Percentiles rank a stretch among this genome's conserved stretches.
These are phyloP conservation scores for Pomacea maculata DNA, from an alignment of 1,140 invertebrate species.

Conservation along the genomic window DNA sequence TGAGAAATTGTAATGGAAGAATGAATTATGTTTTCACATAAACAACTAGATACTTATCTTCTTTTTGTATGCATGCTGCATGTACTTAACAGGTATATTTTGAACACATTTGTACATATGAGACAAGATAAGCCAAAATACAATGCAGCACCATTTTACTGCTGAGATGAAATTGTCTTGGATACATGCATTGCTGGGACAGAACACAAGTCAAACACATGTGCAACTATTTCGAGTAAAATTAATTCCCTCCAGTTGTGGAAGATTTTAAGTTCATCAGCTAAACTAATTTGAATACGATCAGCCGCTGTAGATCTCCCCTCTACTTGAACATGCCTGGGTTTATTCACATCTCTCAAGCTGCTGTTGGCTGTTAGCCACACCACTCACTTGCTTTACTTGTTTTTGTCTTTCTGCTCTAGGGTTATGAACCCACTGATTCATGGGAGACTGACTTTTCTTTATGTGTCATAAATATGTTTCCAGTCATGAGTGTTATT, in stretches of 20 bases:
- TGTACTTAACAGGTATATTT: background rate
- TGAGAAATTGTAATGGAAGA: conserved; percentile 16
- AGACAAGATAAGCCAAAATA: background rate
- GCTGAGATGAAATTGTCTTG: background rate
- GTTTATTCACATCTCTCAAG: no score
- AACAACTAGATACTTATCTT: background rate
- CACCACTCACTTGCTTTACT: no score
- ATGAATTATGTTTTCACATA: conserved; percentile 12
- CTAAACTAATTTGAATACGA: background rate
- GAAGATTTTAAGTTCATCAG: no score
- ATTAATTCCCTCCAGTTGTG: background rate
- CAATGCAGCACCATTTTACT: background rate
- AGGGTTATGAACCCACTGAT: no score
- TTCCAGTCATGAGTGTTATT: no score
- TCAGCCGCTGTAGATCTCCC: background rate
- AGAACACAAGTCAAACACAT: background rate
- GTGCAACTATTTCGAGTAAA: background rate
- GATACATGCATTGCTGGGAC: background rate
- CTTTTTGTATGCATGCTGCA: conserved; percentile 10
- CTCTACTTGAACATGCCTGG: background rate
- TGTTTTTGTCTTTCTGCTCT: no score
- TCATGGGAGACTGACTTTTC: no score
- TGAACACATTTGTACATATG: background rate
- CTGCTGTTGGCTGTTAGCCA: no score
- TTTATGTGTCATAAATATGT: no score